Evolutionary conservation across 2,797 vertebrate species (phyloP).

Genomic region (Lophotriccus pileatus): DNA sequence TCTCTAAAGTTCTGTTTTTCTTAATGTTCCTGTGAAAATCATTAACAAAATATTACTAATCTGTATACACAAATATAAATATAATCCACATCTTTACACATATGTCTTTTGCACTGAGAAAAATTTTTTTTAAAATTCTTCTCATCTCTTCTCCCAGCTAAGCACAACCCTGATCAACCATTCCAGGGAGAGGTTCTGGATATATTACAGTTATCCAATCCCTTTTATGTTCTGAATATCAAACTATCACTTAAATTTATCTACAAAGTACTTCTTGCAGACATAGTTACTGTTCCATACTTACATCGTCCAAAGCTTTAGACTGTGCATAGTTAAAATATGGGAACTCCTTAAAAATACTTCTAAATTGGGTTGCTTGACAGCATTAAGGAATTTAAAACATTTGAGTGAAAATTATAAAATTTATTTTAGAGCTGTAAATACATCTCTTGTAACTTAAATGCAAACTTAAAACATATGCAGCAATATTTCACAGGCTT

Average conservation of each 20-base stretch:
- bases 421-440: background rate
- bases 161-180: background rate
- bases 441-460: background rate
- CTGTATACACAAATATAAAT: background rate
- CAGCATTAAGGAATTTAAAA: slow-evolving; percentile 69
- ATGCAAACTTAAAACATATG: background rate
- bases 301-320: slow-evolving; percentile 95
- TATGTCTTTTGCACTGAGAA: background rate
- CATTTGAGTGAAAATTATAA: background rate
- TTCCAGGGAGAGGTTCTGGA: background rate
- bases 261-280: background rate
- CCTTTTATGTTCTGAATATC: background rate
- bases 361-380: slow-evolving; percentile 89
- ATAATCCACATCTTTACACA: background rate
- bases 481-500: background rate
- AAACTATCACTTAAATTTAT: background rate
- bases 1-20: background rate
- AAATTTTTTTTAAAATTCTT: background rate
- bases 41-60: background rate
- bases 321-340: slow-evolving; percentile 98
- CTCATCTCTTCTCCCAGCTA: background rate
- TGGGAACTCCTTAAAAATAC: slow-evolving; percentile 92
- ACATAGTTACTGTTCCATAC: slow-evolving; percentile 52
- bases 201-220: background rate
- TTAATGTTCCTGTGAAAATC: background rate